Evolutionary conservation across 1,140 invertebrate genomes (phyloP).

Genomic region (Sminthurinus signatus): DNA sequence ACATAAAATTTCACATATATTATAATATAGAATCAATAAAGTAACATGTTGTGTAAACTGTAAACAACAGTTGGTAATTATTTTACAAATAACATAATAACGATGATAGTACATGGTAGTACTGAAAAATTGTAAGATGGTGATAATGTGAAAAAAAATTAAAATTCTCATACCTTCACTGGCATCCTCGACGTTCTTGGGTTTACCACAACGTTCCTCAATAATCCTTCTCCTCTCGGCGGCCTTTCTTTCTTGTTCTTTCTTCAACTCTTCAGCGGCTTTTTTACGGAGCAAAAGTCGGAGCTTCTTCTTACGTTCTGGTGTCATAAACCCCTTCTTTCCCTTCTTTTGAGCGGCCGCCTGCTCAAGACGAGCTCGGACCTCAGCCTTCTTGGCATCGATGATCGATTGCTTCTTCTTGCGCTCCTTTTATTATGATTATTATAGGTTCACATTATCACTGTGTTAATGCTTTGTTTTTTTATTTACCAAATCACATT

Average conservation of each 20-base stretch:
- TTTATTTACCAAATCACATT: no score
- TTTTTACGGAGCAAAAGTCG: slow-evolving; percentile 98
- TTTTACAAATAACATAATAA: neutral
- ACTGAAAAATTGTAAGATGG: neutral
- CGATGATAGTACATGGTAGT: neutral
- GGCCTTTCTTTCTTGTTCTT: slow-evolving; percentile 97
- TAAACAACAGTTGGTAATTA: slow-evolving; percentile 3
- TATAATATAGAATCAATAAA: neutral
- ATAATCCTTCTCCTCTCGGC: slow-evolving; percentile 96
- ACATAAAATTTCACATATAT: neutral
- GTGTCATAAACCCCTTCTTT: slow-evolving; percentile 98
- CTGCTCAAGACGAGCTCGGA: slow-evolving; percentile 83
- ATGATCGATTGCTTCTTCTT: slow-evolving; percentile 90
- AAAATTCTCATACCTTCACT: slow-evolving; percentile 62
- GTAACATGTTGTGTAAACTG: neutral
- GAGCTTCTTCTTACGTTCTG: slow-evolving; percentile 96
- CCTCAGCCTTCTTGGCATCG: slow-evolving; percentile 83
- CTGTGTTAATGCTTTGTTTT: no score
- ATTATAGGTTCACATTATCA: no score
- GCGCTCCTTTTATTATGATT: slow-evolving; percentile 53
- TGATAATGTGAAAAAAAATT: neutral
- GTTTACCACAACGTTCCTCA: slow-evolving; percentile 84
- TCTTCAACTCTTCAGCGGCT: slow-evolving; percentile 98
- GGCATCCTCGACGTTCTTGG: slow-evolving; percentile 81
- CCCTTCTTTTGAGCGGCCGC: slow-evolving; percentile 91